These are phyloP conservation scores for Mamestra brassicae DNA, from an alignment of 2,888 invertebrate species.

Conservation along the genomic window DNA sequence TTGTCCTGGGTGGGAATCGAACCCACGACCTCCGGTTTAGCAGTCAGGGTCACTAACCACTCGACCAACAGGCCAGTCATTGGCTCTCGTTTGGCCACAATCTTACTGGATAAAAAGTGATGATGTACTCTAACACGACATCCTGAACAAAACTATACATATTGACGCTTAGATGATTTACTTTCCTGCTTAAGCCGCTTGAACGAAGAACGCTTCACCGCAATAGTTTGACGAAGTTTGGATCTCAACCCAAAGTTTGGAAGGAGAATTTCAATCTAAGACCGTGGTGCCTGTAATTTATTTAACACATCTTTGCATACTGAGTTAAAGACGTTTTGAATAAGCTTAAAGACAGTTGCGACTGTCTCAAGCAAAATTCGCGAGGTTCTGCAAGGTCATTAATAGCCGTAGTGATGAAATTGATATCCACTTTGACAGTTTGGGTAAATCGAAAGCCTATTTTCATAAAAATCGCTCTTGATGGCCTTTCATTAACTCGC, in stretches of 20 bases:
- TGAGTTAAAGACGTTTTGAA: constrained; percentile 13
- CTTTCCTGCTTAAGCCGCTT: constrained; percentile 29
- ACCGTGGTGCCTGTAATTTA: constrained; percentile 23
- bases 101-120: no score
- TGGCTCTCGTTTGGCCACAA: no score
- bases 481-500: no score
- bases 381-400: no score
- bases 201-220: constrained; percentile 45
- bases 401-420: no score
- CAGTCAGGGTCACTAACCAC: no score
- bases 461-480: no score
- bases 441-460: no score
- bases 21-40: no score
- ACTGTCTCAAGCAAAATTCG: not conserved
- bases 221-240: constrained; percentile 57
- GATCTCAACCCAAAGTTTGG: constrained; percentile 20
- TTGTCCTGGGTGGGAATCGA: no score
- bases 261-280: constrained; percentile 44
- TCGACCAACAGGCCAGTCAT: no score
- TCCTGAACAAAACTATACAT: not conserved
- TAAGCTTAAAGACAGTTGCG: not conserved
- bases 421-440: no score
- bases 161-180: constrained; percentile 1
- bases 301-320: constrained; percentile 14
- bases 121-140: not conserved